Conservation (phyloP, 1,140 invertebrate genomes). For the Ptiloglossa arizonensis region DNA sequence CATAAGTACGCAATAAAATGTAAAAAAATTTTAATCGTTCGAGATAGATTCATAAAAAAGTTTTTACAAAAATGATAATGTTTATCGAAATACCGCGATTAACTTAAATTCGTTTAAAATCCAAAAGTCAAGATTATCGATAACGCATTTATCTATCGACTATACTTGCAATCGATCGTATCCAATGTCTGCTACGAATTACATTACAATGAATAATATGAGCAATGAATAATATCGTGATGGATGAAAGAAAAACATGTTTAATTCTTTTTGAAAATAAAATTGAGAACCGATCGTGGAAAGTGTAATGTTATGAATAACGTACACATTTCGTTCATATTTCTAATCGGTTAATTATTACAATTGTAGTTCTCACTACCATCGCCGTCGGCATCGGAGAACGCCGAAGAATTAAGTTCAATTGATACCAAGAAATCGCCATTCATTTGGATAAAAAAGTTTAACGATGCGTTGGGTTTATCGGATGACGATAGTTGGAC, state of each 20-base stretch:
- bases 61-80: no score
- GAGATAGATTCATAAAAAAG: not conserved
- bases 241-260: no score
- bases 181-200: not conserved
- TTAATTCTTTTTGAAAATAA: not conserved
- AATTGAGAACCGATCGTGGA: not conserved
- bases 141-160: not conserved
- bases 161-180: no score
- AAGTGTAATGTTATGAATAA: not conserved
- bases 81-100: not conserved
- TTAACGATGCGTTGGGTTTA: constrained; percentile 62
- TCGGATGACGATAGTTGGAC: constrained; percentile 37
- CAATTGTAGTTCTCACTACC: constrained; percentile 13
- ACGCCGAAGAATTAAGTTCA: not conserved
- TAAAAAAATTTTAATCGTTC: not conserved
- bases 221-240: no score
- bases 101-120: not conserved
- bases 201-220: no score
- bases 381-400: constrained; percentile 1
- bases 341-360: not conserved
- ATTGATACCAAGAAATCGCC: constrained; percentile 44
- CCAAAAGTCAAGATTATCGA: not conserved
- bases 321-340: not conserved
- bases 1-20: not conserved
- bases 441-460: constrained; percentile 47